Base-by-base conservation (phyloP, 2,113 vertebrate genomes). In the Misgurnus mizolepis region DNA sequence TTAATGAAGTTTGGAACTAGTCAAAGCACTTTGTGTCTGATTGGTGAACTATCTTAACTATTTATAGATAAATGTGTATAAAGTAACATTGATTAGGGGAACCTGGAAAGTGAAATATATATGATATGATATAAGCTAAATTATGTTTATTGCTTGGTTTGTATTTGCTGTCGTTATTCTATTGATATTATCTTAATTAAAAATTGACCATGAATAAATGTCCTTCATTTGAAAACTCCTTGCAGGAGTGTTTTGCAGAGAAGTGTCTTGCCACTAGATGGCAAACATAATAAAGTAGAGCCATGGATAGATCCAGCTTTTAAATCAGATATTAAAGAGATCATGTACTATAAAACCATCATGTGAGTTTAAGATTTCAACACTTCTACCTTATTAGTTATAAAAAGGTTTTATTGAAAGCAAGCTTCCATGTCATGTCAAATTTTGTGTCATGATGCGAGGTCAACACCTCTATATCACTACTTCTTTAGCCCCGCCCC, bases 231-330 rank as follows among this genome's bases (percentile, higher is more conserved):
- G 62, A 1, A 60, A 58, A 58, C 10, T 73, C 41, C 55, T 47
- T 49, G 43, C 56, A 64, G 62, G 27, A 27, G 17, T n/a, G 12
- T 11, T 78, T 69, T 65, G 78, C 18, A 55, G 70, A 69, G 39
- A 53, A 56, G 14, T 4, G 45, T 11, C 49, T 67, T 74, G n/a
- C 82, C 82, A 79, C 79, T 82, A 84, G 82, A 70, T 74, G 82
- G 73, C 77, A 67, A 74, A 75, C 65, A 40, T 70, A 80, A 76
- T 71, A 75, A 78, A 64, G 56, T 69, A 27, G 73, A 34, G 18
- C 39, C 10, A 27, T 5, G 18, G 17, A 18, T n/a, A 58, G 55
- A 22, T 22, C 22, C 22, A 22, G 22, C 22, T 22, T 18, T 17
- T 8, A 7, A 10, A 47, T 8, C 10, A 47, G 45, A 7, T 47